These are phyloP conservation scores for Agrochola macilenta DNA, from an alignment of 2,888 invertebrate genomes.

Conservation along the genomic window DNA sequence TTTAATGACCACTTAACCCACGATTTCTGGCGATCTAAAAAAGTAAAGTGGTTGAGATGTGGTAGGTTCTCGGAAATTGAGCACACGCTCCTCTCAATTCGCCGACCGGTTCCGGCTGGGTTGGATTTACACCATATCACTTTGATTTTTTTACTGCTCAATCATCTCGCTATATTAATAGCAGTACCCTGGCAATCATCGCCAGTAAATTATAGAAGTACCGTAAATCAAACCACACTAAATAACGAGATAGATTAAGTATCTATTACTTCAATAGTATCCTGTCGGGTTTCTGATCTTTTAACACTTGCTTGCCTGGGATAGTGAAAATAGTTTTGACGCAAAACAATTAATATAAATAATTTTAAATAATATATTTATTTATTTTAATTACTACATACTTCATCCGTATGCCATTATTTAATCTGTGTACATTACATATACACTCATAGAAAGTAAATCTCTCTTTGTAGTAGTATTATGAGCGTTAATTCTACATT, in stretches of 20 bases:
- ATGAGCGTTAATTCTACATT: slow-evolving; percentile 18
- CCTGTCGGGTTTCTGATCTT: slow-evolving; percentile 26
- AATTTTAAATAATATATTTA: no score
- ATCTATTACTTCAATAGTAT: slow-evolving; percentile 24
- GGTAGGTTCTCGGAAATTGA: slow-evolving; percentile 71
- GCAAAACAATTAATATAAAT: no score
- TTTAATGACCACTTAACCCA: slow-evolving; percentile 71
- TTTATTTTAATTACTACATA: not conserved
- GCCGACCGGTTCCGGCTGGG: slow-evolving; percentile 73
- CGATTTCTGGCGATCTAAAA: slow-evolving; percentile 74
- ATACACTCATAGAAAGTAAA: slow-evolving; percentile 34
- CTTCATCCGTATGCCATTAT: not conserved
- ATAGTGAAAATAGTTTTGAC: not conserved
- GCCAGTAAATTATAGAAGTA: slow-evolving; percentile 52
- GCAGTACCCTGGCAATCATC: slow-evolving; percentile 41
- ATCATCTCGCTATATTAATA: slow-evolving; percentile 62
- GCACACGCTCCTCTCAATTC: slow-evolving; percentile 70
- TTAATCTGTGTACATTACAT: no score
- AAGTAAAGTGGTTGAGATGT: slow-evolving; percentile 75
- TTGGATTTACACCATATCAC: slow-evolving; percentile 55
- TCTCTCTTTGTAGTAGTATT: slow-evolving; percentile 24
- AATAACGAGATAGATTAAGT: slow-evolving; percentile 36
- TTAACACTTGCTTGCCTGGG: not conserved
- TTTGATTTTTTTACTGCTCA: slow-evolving; percentile 62
- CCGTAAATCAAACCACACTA: slow-evolving; percentile 41